These are phyloP conservation scores for Odontomyia ornata DNA, from an alignment of 2,888 invertebrate species.

Conservation along the genomic window DNA sequence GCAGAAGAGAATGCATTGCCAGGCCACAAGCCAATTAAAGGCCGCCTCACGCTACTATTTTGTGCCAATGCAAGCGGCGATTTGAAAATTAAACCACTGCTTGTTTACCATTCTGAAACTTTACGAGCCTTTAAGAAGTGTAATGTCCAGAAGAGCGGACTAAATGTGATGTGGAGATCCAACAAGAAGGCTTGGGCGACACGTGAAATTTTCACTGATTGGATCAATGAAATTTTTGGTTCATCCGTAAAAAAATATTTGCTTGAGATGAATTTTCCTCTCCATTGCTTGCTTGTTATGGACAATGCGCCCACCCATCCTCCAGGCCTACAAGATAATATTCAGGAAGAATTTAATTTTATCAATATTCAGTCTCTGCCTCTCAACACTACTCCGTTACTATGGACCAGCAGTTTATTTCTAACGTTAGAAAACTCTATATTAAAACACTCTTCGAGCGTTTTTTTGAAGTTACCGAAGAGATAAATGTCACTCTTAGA, in stretches of 20 bases:
- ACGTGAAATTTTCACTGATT: slow-evolving; percentile 13
- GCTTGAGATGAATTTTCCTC: not conserved
- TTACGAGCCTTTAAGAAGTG: not conserved
- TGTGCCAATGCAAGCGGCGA: slow-evolving; percentile 45
- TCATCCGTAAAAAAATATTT: not conserved
- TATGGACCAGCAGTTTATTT: slow-evolving; percentile 55
- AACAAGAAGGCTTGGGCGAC: slow-evolving; percentile 7
- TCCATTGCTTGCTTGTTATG: no score
- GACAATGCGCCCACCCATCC: no score
- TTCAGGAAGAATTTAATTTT: not conserved
- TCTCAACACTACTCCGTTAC: slow-evolving; percentile 54
- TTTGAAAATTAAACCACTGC: slow-evolving; percentile 45
- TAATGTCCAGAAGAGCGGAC: not conserved
- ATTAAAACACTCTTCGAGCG: slow-evolving; percentile 54
- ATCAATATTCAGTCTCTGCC: slow-evolving; percentile 45
- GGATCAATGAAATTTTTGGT: not conserved
- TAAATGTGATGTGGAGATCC: no score
- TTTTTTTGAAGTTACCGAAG: slow-evolving; percentile 54
- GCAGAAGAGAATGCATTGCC: slow-evolving; percentile 39
- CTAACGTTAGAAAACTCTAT: slow-evolving; percentile 56
- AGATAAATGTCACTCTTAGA: slow-evolving; percentile 54
- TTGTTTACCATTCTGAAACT: no score
- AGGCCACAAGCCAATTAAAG: slow-evolving; percentile 48
- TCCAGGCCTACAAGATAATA: no score
- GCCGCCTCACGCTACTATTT: slow-evolving; percentile 44